Evolutionary conservation across 1,140 invertebrate species (phyloP).

Genomic region (Drosophila pandora): DNA sequence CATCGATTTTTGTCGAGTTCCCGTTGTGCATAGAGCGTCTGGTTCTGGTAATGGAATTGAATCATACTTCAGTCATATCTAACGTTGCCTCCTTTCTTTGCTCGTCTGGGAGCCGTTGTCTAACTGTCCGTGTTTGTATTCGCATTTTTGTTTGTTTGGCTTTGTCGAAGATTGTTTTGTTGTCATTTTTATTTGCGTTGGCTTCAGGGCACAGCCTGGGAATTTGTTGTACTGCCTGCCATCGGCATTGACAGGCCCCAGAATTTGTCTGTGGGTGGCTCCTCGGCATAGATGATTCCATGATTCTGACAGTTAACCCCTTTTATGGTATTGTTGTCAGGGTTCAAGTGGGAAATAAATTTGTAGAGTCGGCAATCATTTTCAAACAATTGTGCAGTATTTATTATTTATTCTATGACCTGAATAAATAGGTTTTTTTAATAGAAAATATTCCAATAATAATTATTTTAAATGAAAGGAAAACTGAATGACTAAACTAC

Average conservation of each 20-base stretch:
- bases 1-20: conserved; percentile 41
- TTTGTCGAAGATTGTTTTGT: conserved; percentile 39
- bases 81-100: conserved; percentile 26
- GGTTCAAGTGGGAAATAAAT: conserved; percentile 23
- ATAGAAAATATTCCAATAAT: too few relatives aligned
- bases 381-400: conserved; percentile 9
- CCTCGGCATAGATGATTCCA: conserved; percentile 7
- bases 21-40: conserved; percentile 12
- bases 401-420: conserved; percentile 4
- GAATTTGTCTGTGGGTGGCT: conserved; percentile 4
- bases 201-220: conserved; percentile 16
- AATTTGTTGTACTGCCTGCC: conserved; percentile 24
- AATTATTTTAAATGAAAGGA: neutral
- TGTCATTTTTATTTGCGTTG: conserved; percentile 32
- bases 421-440: neutral
- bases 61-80: conserved; percentile 35
- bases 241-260: conserved; percentile 25
- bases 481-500: too few relatives aligned
- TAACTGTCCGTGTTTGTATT: conserved; percentile 25
- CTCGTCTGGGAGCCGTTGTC: conserved; percentile 19
- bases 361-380: conserved; percentile 7
- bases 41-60: conserved; percentile 44
- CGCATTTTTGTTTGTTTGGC: conserved; percentile 45
- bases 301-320: conserved; percentile 41
- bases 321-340: conserved; percentile 24